Evolutionary conservation across 2,797 vertebrate genomes (phyloP), one percentile per base, ranked within the genome.

Genomic region (Sebastolobus altivelis): DNA sequence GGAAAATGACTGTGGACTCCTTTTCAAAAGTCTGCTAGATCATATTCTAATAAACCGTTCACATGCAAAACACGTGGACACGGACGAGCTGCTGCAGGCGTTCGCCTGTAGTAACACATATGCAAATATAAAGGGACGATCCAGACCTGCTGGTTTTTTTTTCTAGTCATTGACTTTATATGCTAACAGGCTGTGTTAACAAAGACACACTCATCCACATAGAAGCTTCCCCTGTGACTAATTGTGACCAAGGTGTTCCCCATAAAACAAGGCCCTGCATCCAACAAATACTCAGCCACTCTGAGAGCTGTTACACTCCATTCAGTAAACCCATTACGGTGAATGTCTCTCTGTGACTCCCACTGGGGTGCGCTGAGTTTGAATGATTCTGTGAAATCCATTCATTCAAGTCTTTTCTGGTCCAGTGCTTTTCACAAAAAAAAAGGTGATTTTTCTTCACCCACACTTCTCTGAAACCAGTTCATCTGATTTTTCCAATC

Each of bases 201-300:
- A 68, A 29, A 81, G 8, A 75, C 67, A 77, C 73, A 59, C 46
- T 29, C 14, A 8, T 8, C 52, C 65, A 71, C n/a, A 58, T 37
- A 65, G 77, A 80, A 55, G 49, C 59, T 54, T 61, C 56, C 74
- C 55, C 59, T 49, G 65, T 77, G 65, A 79, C 69, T 87, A 74
- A 82, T 63, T 85, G 65, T 77, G 61, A 46, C 60, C 61, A n/a
- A 35, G 66, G 65, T 77, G 65, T 33, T 35, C 54, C 56, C 54
- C 40, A 69, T 80, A 73, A 84, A 87, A 68, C 33, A 25, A 58
- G 68, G 22, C 33, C 22, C 40, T 40, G 75, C 37, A 59, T 70
- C 3, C 4, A 69, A 69, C 40, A 49, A 72, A 77, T 35, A 29
- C 63, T 59, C 52, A 18, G 62, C 68, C 4, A 63, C 46, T 20